Conservation (phyloP, 1,140 invertebrate species). For the Ectropis grisescens region DNA sequence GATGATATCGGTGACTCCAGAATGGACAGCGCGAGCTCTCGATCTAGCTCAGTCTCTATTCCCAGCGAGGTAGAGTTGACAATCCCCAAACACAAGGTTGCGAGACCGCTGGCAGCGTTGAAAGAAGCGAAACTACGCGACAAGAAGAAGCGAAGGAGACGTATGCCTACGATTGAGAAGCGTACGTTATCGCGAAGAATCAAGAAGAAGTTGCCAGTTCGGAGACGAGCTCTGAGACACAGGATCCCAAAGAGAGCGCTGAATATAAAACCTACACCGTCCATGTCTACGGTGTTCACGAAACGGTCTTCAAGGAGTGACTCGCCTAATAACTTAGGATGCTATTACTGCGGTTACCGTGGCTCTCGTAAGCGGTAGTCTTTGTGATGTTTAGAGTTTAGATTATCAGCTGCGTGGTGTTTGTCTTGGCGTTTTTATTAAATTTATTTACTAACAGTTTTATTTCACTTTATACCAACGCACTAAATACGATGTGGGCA, state of each 20-base stretch:
- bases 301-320: slow-evolving; percentile 18
- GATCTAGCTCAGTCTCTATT: slow-evolving; percentile 16
- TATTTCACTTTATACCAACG: too few relatives aligned
- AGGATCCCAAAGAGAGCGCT: slow-evolving; percentile 7
- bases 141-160: slow-evolving; percentile 8
- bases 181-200: slow-evolving; percentile 10
- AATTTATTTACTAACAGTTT: too few relatives aligned
- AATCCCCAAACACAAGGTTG: slow-evolving; percentile 4
- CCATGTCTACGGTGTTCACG: slow-evolving; percentile 29
- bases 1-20: slow-evolving; percentile 11
- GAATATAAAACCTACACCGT: slow-evolving; percentile 17
- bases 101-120: slow-evolving; percentile 5
- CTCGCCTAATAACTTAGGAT: slow-evolving; percentile 12
- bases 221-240: slow-evolving; percentile 13
- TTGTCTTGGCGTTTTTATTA: too few relatives aligned
- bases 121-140: slow-evolving; percentile 4
- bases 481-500: too few relatives aligned
- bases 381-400: too few relatives aligned
- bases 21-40: slow-evolving; percentile 19
- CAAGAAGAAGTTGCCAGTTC: slow-evolving; percentile 10
- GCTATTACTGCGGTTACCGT: slow-evolving; percentile 33
- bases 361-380: slow-evolving; percentile 40
- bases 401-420: too few relatives aligned
- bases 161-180: slow-evolving; percentile 18
- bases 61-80: slow-evolving; percentile 16